Evolutionary conservation across 2,797 vertebrate genomes (phyloP), one percentile per base, ranked within the genome.

Genomic region (Rhincodon typus): DNA sequence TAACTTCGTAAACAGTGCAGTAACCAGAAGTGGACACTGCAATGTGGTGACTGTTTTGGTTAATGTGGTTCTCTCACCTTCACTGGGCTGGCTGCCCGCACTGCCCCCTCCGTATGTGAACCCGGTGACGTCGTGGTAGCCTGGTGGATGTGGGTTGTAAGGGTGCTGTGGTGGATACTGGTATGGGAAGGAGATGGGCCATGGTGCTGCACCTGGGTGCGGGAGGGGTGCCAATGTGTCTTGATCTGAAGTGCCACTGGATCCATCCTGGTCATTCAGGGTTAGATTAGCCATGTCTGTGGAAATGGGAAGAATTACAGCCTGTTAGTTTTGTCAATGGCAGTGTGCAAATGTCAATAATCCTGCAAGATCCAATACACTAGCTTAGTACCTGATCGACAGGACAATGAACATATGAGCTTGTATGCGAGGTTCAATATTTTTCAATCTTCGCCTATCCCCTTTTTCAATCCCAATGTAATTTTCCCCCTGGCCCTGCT

Each of bases 211-310:
- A 94, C 99, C 98, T 0, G 99, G 99, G 96, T 99, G 98, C 0
- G 99, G 99, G 94, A 99, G 97, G 0, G 99, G 99, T 95, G 98
- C 99, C 96, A 99, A 97, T 0, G 99, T 99, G 97, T 99, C 99
- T 97, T 99, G 99, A 97, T 99, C 99, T 0, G 99, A 99, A 8
- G 99, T 98, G 0, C 99, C 99, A 0, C 99, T 99, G 96, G 99
- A 99, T 67, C 99, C 99, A 1, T 99, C 99, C 0, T 99, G 99
- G 96, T 99, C 99, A 0, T 99, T 98, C 96, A 99, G 98, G 93
- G 99, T 98, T 86, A 99, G 97, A 97, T 98, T 99, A 95, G 98
- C 98, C 99, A 99, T 99, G 96, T 99, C 99, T 99, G 97, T 95
- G 96, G 96, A 30, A 95, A 84, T 12, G 96, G 57, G 15, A 34